Conservation (phyloP, 64 coral and sea anemone genomes). For the Dendrophyllia cribrosa region DNA sequence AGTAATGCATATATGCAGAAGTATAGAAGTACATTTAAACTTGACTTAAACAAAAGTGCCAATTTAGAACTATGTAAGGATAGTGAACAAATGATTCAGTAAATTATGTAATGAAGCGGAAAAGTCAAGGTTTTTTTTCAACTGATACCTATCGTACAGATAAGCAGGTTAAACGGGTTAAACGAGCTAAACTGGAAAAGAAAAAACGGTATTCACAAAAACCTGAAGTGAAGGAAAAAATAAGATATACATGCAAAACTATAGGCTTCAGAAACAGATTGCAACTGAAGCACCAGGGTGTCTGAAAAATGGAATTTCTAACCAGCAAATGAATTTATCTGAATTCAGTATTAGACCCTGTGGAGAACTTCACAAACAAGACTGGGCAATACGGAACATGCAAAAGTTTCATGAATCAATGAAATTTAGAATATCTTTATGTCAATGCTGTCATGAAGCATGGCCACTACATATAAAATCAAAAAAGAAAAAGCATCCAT, state of each 20-base stretch:
- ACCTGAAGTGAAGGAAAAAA: not conserved
- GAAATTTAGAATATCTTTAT: conserved; percentile 43
- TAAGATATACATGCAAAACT: not conserved
- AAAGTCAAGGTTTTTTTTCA: not conserved
- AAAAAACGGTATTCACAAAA: not conserved
- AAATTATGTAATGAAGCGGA: not conserved
- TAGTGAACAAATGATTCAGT: not conserved
- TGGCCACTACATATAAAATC: conserved; percentile 39
- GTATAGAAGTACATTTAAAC: not conserved
- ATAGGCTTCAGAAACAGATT: not conserved
- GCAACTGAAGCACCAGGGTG: not conserved
- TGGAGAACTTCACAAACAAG: conserved; percentile 55
- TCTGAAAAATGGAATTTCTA: not conserved
- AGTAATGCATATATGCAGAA: not conserved
- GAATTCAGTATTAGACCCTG: conserved; percentile 1
- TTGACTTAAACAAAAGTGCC: not conserved
- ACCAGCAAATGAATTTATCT: conserved; percentile 38
- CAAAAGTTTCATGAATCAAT: conserved; percentile 69
- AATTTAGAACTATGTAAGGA: not conserved
- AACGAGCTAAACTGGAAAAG: not conserved
- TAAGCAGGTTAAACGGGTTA: not conserved
- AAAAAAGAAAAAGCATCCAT: conserved; percentile 8
- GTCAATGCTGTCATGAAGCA: conserved; percentile 55
- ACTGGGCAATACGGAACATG: conserved; percentile 64
- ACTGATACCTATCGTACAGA: not conserved